Evolutionary conservation across 1,140 invertebrate genomes (phyloP), one percentile per base, ranked within the genome.

Genomic region (Ladona fulva): DNA sequence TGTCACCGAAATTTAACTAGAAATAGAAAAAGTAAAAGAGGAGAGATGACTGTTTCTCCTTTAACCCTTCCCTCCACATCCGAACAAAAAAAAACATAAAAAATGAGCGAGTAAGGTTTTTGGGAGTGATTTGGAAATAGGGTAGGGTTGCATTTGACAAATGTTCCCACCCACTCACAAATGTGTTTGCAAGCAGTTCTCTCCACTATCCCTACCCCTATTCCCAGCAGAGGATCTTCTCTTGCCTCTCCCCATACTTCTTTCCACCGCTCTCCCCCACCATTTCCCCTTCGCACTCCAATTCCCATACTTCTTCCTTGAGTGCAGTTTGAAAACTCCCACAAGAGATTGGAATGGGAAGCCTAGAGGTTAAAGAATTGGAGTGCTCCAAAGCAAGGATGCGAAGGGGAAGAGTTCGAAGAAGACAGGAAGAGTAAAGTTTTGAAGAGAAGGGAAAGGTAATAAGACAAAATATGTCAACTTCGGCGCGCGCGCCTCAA

Each of bases 51-150:
- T 11, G 19, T 11, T 19, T 52, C 44, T 19, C 44, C 12, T 66
- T 22, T 5, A 66, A 66, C 52, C 52, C 1, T 66, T 66, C 52
- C 12, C 52, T 66, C 44, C 44, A 10, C 10, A 52, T 66, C 5
- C 52, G 52, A 66, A 12, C 5, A 66, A 22, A 22, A 66, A 52
- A 66, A 66, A 22, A 6, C 16, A 12, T 19, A 66, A 66, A 66
- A 66, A 66, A 66, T 66, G 52, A 66, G 52, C 16, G 52, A 19
- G 3, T 66, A 66, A 12, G 52, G 52, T 22, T 66, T 37, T 66
- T 66, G 52, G 52, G 52, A 66, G 52, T 66, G 52, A 66, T 66
- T 66, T 66, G 52, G 52, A 66, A 66, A 66, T 66, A 66, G 52
- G 44, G 44, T 19, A 11, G 44, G 52, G 52, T 66, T 66, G 52